These are phyloP conservation scores for Glossosoma conforme DNA, from an alignment of 1,140 invertebrate species.

Conservation along the genomic window DNA sequence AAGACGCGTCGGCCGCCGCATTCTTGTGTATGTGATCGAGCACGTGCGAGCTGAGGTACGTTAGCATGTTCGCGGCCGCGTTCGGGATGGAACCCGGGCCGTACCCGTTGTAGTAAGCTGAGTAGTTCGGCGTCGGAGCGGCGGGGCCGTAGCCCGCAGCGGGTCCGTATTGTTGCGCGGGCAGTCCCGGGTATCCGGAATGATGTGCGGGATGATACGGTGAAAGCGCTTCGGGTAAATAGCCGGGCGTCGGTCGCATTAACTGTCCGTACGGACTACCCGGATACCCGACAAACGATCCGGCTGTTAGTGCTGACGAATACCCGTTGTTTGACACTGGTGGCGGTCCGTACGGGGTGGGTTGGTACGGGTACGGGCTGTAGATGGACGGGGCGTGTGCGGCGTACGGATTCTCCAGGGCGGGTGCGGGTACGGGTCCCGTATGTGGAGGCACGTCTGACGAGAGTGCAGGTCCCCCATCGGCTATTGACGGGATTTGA, in stretches of 20 bases:
- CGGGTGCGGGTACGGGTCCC: conserved; percentile 27
- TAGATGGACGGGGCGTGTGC: conserved; percentile 26
- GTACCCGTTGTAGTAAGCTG: conserved; percentile 45
- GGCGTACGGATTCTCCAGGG: conserved; percentile 39
- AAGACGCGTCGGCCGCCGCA: conserved; percentile 41
- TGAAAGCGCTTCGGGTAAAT: conserved; percentile 39
- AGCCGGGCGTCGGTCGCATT: conserved; percentile 47
- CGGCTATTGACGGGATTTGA: conserved; percentile 83
- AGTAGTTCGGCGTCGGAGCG: conserved; percentile 33
- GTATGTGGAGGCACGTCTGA: conserved; percentile 24
- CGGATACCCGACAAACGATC: conserved; percentile 45
- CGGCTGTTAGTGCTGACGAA: conserved; percentile 37
- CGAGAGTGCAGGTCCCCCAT: conserved; percentile 40
- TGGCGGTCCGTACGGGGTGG: conserved; percentile 28
- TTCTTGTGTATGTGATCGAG: conserved; percentile 40
- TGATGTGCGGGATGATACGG: conserved; percentile 36
- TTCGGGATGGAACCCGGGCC: conserved; percentile 35
- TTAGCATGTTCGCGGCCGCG: conserved; percentile 26
- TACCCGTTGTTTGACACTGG: conserved; percentile 30
- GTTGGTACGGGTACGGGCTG: conserved; percentile 30
- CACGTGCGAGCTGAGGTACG: conserved; percentile 31
- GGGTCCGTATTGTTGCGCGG: conserved; percentile 31
- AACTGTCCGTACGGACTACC: conserved; percentile 43
- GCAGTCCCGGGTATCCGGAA: conserved; percentile 27
- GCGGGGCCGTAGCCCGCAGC: conserved; percentile 41